A percentile compares a stretch with the other conserved stretches of the same genome.
These are phyloP conservation scores for Hemicentrotus pulcherrimus DNA, from an alignment of 35 echinoderm and acorn worm genomes.

Conservation along the genomic window DNA sequence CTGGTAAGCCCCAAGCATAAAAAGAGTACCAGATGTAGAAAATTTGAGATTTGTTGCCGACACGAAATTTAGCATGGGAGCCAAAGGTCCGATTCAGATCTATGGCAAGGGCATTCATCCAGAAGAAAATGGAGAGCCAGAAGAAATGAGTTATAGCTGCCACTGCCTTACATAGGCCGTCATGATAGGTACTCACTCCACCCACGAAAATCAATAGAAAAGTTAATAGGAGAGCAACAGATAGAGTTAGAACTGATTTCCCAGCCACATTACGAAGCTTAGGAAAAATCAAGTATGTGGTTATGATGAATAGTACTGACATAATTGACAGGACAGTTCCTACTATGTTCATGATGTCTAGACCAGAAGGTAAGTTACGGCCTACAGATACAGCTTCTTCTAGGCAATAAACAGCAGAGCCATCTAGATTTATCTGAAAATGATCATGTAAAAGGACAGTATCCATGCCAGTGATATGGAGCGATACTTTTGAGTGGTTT, in stretches of 20 bases:
- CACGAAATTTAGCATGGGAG: slow-evolving; percentile 23
- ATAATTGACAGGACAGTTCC: slow-evolving; percentile 47
- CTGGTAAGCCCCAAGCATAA: slow-evolving; percentile 61
- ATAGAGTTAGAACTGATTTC: slow-evolving; percentile 43
- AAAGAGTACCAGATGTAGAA: slow-evolving; percentile 33
- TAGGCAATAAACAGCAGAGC: slow-evolving; percentile 9
- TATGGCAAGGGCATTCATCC: slow-evolving; percentile 66
- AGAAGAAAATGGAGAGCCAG: slow-evolving; percentile 68
- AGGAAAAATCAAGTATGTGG: slow-evolving; percentile 53
- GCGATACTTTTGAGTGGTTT: neutral
- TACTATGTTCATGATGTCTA: slow-evolving; percentile 1
- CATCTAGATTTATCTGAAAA: slow-evolving; percentile 24
- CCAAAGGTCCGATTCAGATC: slow-evolving; percentile 65
- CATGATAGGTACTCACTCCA: neutral
- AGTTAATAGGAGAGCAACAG: slow-evolving; percentile 34
- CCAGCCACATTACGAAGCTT: slow-evolving; percentile 51
- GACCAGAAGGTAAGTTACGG: neutral
- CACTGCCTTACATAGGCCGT: slow-evolving; percentile 8
- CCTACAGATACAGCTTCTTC: neutral
- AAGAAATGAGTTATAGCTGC: slow-evolving; percentile 52
- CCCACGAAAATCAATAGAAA: slow-evolving; percentile 9
- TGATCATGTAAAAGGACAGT: neutral
- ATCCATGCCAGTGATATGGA: neutral
- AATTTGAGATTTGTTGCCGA: neutral
- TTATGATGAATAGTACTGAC: slow-evolving; percentile 31